A percentile compares a stretch with the other conserved stretches of the same genome.
Conservation (phyloP, 2,888 invertebrate species). For the Exephanes ischioxanthus region DNA sequence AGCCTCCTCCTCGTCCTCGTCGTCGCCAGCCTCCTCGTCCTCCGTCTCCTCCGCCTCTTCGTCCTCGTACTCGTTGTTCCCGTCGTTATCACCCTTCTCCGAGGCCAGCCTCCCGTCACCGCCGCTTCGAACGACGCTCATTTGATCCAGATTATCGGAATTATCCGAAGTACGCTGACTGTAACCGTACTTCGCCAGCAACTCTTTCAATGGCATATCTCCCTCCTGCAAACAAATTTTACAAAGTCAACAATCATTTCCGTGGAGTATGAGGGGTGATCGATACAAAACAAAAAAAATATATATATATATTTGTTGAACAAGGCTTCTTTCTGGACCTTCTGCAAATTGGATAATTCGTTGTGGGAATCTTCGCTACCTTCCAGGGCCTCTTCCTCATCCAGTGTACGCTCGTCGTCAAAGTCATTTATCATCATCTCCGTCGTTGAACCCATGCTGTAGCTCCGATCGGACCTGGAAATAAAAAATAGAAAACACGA, state of each 20-base stretch:
- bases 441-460: slow-evolving; percentile 95
- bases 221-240: slow-evolving; percentile 88
- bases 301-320: background rate
- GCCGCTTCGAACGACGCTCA: slow-evolving; percentile 78
- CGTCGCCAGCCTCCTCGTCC: slow-evolving; percentile 82
- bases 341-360: slow-evolving; percentile 95
- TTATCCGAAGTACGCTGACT: slow-evolving; percentile 84
- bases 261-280: background rate
- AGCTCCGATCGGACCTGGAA: slow-evolving; percentile 85
- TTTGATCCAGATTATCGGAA: slow-evolving; percentile 81
- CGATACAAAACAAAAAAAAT: background rate
- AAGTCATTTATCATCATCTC: slow-evolving; percentile 99
- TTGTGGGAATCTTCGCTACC: slow-evolving; percentile 95
- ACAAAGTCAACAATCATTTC: background rate
- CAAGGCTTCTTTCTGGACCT: slow-evolving; percentile 84
- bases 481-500: background rate
- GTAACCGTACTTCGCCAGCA: slow-evolving; percentile 95
- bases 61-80: slow-evolving; percentile 80
- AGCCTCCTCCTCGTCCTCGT: slow-evolving; percentile 69
- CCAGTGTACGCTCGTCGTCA: slow-evolving; percentile 98
- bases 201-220: slow-evolving; percentile 98
- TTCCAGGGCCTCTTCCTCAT: slow-evolving; percentile 98
- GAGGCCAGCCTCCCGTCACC: slow-evolving; percentile 65
- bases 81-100: slow-evolving; percentile 79
- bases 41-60: slow-evolving; percentile 85